A percentile compares a stretch with the other conserved stretches of the same genome.
Evolutionary conservation across 1,140 invertebrate species (phyloP).

Genomic region (Bombus huntii): DNA sequence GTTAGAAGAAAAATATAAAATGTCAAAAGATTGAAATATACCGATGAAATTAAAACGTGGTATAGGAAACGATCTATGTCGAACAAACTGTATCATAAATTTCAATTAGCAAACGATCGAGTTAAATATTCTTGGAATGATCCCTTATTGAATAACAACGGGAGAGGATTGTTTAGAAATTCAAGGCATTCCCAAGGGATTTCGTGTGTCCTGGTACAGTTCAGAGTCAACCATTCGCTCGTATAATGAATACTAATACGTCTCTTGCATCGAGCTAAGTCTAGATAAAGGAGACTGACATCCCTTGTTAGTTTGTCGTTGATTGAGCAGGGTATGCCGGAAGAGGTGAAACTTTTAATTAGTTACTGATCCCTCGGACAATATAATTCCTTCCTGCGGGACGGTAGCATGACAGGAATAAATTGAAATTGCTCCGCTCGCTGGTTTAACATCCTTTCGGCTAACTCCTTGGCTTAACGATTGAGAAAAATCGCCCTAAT

Average conservation of each 20-base stretch:
- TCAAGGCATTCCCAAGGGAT: slow-evolving; percentile 24
- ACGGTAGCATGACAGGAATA: slow-evolving; percentile 62
- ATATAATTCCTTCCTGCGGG: slow-evolving; percentile 49
- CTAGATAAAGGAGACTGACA: slow-evolving; percentile 55
- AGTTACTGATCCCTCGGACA: slow-evolving; percentile 70
- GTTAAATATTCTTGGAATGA: not conserved
- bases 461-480: slow-evolving; percentile 35
- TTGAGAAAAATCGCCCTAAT: slow-evolving; percentile 16
- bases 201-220: slow-evolving; percentile 26
- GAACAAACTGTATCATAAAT: not conserved
- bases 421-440: slow-evolving; percentile 63
- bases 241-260: slow-evolving; percentile 65
- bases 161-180: slow-evolving; percentile 29
- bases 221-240: slow-evolving; percentile 30
- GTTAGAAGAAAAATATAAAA: too few relatives aligned
- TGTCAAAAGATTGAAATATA: too few relatives aligned
- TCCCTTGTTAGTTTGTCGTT: slow-evolving; percentile 47
- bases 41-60: too few relatives aligned
- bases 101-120: not conserved
- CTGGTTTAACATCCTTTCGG: slow-evolving; percentile 54
- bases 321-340: slow-evolving; percentile 36
- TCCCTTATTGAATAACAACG: slow-evolving; percentile 21
- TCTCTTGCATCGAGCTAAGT: slow-evolving; percentile 15
- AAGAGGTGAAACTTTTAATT: slow-evolving; percentile 74
- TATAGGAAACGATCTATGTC: not conserved